Evolutionary conservation across 2,113 vertebrate genomes (phyloP).

Genomic region (Chloroceryle aenea): DNA sequence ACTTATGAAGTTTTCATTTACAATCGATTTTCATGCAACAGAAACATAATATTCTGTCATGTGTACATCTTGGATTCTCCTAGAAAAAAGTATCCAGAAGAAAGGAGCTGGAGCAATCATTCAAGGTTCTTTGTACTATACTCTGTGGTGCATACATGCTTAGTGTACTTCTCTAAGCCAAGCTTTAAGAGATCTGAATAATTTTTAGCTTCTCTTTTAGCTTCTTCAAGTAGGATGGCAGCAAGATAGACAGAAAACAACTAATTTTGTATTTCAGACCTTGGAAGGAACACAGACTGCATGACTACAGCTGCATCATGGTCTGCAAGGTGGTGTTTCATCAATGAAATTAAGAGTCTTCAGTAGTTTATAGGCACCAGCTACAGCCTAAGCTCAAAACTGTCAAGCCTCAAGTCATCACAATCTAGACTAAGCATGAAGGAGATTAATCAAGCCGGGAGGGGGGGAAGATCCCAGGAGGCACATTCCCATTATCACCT

Average conservation of each 20-base stretch:
- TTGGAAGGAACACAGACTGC: too few relatives aligned
- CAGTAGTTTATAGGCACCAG: neutral
- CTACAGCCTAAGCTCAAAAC: neutral
- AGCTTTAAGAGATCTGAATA: neutral
- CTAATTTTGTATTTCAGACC: neutral
- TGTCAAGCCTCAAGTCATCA: neutral
- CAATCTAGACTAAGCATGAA: accelerated
- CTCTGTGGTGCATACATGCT: neutral
- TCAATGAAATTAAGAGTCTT: neutral
- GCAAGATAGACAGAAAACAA: accelerated
- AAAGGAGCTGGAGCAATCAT: neutral
- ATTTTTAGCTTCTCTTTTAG: neutral
- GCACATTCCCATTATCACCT: accelerated
- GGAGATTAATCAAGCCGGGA: too few relatives aligned
- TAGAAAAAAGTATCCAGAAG: neutral
- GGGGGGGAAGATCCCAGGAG: accelerated
- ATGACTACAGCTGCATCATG: neutral
- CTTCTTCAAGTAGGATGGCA: neutral
- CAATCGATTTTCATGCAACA: neutral
- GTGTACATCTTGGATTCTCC: neutral
- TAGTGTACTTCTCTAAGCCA: neutral
- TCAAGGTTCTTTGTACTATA: neutral
- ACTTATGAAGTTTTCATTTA: neutral
- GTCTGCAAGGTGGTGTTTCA: neutral
- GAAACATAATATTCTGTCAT: neutral